Percentiles rank a stretch among this genome's conserved stretches.
Evolutionary conservation across 2,888 invertebrate species (phyloP).

Genomic region (Drosophila greeni): DNA sequence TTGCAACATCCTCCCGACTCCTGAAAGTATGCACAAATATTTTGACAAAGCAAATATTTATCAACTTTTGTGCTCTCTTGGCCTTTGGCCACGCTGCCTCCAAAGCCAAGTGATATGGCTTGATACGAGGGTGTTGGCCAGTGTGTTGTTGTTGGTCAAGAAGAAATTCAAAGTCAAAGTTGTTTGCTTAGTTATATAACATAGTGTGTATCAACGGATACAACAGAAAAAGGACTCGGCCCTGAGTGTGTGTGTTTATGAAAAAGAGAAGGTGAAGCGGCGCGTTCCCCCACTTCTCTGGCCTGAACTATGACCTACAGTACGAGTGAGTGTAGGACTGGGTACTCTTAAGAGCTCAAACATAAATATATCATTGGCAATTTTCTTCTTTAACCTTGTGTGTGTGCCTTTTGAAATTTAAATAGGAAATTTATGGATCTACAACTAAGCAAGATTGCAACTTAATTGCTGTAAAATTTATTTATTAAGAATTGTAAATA

Average conservation of each 20-base stretch:
- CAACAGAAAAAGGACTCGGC: constrained; percentile 10
- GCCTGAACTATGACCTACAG: constrained; percentile 1
- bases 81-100: constrained; percentile 48
- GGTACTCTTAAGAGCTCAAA: constrained; percentile 4
- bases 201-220: constrained; percentile 14
- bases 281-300: neutral
- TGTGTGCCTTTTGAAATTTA: neutral
- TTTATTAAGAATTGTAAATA: too few relatives aligned
- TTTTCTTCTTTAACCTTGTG: neutral
- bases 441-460: neutral
- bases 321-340: constrained; percentile 4
- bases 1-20: constrained; percentile 11
- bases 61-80: constrained; percentile 60
- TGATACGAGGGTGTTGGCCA: constrained; percentile 39
- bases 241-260: constrained; percentile 9
- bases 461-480: neutral
- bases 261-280: constrained; percentile 5
- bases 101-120: constrained; percentile 35
- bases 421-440: neutral
- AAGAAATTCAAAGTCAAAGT: constrained; percentile 69
- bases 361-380: constrained; percentile 24
- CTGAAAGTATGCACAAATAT: constrained; percentile 63
- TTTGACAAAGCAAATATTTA: constrained; percentile 68
- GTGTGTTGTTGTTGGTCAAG: constrained; percentile 35
- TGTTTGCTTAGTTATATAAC: constrained; percentile 51